phyloP scores from a whole-genome alignment of 2,113 vertebrate species.

The Ptyas mucosa region DNA sequence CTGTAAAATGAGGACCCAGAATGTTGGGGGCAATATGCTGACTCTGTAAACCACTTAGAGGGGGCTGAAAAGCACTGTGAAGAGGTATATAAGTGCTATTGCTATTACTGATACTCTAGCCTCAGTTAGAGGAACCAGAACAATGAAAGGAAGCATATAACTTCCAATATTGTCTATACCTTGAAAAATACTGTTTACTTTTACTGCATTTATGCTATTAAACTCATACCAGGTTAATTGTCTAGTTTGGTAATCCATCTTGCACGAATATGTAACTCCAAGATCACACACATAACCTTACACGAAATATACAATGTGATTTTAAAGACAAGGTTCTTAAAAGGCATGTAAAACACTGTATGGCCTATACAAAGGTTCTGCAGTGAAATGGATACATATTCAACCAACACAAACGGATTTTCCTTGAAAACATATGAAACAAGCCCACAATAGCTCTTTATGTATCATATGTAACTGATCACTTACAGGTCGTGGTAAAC shows the following conservation, averaged over 20 bases:
- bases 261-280: not conserved
- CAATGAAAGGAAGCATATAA: not conserved
- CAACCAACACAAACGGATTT: not conserved
- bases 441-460: not conserved
- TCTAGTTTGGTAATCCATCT: not conserved
- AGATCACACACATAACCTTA: not conserved
- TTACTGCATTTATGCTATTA: not conserved
- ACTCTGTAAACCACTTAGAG: no score
- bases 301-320: not conserved
- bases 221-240: not conserved
- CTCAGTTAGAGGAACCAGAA: not conserved
- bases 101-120: not conserved
- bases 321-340: not conserved
- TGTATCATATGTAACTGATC: not conserved
- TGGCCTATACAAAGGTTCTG: not conserved
- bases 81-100: no score
- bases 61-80: no score
- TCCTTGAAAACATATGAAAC: not conserved
- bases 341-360: not conserved
- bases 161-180: not conserved
- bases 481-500: constrained; percentile 90
- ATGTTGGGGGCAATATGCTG: no score
- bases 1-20: no score
- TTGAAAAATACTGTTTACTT: not conserved
- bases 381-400: rapidly evolving